Conservation (phyloP, 2,797 vertebrate species). For the Silurus lanzhouensis region DNA sequence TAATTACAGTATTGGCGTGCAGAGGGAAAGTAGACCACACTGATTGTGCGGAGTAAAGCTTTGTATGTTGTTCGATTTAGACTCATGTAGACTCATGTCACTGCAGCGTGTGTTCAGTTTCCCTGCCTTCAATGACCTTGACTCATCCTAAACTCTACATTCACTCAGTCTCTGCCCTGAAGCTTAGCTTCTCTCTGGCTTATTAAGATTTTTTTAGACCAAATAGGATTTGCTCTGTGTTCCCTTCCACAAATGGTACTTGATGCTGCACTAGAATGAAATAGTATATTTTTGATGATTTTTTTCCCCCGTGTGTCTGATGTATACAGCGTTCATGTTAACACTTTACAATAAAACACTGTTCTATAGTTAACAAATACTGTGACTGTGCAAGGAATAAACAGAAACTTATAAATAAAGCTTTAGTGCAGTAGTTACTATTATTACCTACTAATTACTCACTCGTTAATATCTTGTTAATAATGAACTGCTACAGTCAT, state of each 20-base stretch:
- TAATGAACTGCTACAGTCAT: background rate
- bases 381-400: background rate
- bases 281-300: constrained; percentile 27
- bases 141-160: constrained; percentile 44
- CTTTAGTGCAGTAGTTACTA: background rate
- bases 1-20: background rate
- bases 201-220: background rate
- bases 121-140: constrained; percentile 57
- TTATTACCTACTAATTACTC: background rate
- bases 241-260: constrained; percentile 61
- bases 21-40: background rate
- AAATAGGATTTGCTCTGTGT: constrained; percentile 30
- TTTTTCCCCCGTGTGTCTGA: background rate
- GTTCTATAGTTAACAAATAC: background rate
- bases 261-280: constrained; percentile 50
- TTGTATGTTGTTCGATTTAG: background rate
- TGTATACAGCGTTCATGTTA: background rate
- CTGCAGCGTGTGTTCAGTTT: background rate
- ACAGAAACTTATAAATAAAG: background rate
- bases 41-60: background rate
- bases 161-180: constrained; percentile 30
- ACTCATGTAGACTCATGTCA: background rate
- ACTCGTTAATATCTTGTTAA: background rate
- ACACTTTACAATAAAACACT: background rate
- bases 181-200: constrained; percentile 28